A percentile compares a stretch with the other conserved stretches of the same genome.
Evolutionary conservation across 1,140 invertebrate species (phyloP).

Genomic region (Lucilia cuprina): DNA sequence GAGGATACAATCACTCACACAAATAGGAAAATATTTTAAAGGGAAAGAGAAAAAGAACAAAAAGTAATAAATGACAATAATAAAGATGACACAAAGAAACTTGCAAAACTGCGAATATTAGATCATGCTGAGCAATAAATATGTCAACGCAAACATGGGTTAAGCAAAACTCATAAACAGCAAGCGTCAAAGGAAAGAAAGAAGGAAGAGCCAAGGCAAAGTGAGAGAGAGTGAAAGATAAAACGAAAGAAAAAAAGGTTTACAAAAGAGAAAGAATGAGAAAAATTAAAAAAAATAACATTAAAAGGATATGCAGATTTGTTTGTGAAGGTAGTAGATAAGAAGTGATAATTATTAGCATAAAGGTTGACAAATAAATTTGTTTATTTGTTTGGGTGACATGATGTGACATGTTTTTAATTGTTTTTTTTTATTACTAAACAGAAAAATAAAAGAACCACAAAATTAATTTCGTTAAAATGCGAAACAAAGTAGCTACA

Average conservation of each 20-base stretch:
- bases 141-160: constrained; percentile 36
- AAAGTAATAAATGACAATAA: constrained; percentile 31
- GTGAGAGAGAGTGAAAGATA: background rate
- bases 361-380: background rate
- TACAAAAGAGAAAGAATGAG: background rate
- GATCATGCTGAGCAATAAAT: constrained; percentile 37
- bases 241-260: background rate
- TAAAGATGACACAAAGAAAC: constrained; percentile 37
- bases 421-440: background rate
- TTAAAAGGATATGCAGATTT: background rate
- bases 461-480: too few species aligned
- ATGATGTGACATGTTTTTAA: background rate
- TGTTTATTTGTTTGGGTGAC: background rate
- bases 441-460: too few species aligned
- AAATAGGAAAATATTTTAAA: background rate
- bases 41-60: background rate
- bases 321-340: background rate
- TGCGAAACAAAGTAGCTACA: too few species aligned
- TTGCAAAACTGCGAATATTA: constrained; percentile 37
- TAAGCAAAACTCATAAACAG: constrained; percentile 18
- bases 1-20: background rate
- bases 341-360: background rate
- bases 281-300: background rate
- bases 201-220: background rate
- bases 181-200: background rate